Evolutionary conservation across 2,113 vertebrate genomes (phyloP).

Genomic region (Pedionomus torquatus): DNA sequence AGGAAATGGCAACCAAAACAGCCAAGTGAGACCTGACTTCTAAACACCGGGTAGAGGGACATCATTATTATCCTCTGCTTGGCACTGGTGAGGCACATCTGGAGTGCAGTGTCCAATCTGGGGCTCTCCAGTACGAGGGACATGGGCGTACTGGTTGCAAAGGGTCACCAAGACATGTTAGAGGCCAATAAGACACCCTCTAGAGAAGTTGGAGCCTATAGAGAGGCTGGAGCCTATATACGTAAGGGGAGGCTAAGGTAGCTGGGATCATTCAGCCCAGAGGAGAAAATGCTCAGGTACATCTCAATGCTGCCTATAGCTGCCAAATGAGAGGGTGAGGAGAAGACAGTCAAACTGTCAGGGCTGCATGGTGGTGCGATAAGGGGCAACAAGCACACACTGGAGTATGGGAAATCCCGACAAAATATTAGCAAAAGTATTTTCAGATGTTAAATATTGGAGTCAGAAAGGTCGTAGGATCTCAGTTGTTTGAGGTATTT

Average conservation of each 20-base stretch:
- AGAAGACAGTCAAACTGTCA: neutral
- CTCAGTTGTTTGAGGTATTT: neutral
- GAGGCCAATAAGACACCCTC: neutral
- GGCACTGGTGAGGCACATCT: neutral
- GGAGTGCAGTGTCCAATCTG: neutral
- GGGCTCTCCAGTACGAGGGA: neutral
- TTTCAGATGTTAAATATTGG: neutral
- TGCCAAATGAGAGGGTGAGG: neutral
- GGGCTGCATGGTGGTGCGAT: rapidly evolving
- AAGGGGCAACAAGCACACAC: neutral
- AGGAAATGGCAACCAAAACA: rapidly evolving
- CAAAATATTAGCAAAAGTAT: neutral
- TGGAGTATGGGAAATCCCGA: neutral
- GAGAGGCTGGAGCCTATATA: neutral
- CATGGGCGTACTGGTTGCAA: rapidly evolving
- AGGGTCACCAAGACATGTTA: neutral
- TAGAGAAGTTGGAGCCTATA: neutral
- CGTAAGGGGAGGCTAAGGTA: neutral
- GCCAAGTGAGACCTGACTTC: rapidly evolving
- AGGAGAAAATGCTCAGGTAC: neutral
- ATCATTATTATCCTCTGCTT: neutral
- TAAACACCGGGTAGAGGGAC: neutral
- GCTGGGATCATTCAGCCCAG: neutral
- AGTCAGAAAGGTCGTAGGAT: neutral
- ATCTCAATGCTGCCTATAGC: neutral